Evolutionary conservation across 1,140 invertebrate genomes (phyloP), one percentile per base, ranked within the genome.

Genomic region (Drosophila hydei): DNA sequence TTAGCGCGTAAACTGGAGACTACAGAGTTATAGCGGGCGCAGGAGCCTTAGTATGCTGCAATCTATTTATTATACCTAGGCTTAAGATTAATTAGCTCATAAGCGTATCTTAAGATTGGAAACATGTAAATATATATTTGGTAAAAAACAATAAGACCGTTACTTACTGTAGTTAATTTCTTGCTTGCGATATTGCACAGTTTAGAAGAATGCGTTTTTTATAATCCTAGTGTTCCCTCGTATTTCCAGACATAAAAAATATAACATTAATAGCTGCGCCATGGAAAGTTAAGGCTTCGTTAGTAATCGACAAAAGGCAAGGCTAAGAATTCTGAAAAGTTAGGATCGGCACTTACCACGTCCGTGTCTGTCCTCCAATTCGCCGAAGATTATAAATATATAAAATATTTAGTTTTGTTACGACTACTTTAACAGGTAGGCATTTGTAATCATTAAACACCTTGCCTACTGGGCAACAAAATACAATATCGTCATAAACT

Each of bases 1-100:
- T 91, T 94, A 33, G 94, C 95, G 9, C 95, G 96, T 89, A 97
- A 97, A 92, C 93, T 97, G 79, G 96, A 97, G 92, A 97, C 96
- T 43, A 97, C 96, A 8, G 96, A 97, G 43, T 78, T 91, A 71
- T 91, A 85, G 84, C 75, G 71, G 45, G 12, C 12, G 14, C 2
- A 42, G 38, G n/a, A n/a, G n/a, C n/a, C n/a, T n/a, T n/a, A n/a
- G n/a, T n/a, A n/a, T n/a, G n/a, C n/a, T n/a, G n/a, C n/a, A 36
- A 36, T 33, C 18, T 85, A 87, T 87, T 85, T 85, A 87, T 87
- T 77, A 12, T 48, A 64, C 12, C n/a, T 71, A 74, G 30, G 7
- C 16, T 40, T 50, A 73, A 33, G 45, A 12, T 21, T 14, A 60
- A 12, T 21, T 14, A 60, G 47, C 16, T 30, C 21, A 27, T 58